phyloP scores from a whole-genome alignment of 2,888 invertebrate genomes.

The Ichneumon xanthorius region DNA sequence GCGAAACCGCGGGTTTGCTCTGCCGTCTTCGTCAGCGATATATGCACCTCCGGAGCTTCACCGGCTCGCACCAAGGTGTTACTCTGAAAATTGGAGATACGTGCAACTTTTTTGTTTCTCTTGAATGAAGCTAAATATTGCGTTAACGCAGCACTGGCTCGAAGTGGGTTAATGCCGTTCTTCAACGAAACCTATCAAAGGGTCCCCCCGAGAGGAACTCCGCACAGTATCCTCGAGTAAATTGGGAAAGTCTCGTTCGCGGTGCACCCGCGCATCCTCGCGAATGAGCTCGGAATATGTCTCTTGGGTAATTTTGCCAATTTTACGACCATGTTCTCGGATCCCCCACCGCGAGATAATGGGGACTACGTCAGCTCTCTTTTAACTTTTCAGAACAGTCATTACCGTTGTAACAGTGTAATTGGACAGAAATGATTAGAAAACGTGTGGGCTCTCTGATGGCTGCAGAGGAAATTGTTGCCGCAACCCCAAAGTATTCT shows the following conservation, averaged over 20 bases:
- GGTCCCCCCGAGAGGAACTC: background rate
- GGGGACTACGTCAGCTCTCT: constrained; percentile 1
- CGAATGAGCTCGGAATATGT: constrained; percentile 4
- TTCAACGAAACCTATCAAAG: constrained; percentile 13
- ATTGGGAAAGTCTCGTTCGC: constrained; percentile 18
- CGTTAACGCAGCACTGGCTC: background rate
- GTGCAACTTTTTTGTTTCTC: background rate
- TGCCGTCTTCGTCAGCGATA: constrained; percentile 18
- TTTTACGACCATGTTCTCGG: constrained; percentile 8
- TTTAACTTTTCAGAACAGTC: background rate
- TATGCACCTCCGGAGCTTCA: constrained; percentile 29
- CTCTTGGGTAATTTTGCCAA: constrained; percentile 33
- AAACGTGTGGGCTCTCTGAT: background rate
- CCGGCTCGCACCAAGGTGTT: constrained; percentile 1
- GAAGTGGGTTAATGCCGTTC: background rate
- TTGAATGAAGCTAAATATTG: background rate
- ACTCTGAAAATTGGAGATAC: too few relatives aligned
- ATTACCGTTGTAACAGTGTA: background rate
- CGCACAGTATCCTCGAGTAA: background rate
- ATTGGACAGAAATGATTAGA: background rate
- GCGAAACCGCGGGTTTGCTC: constrained; percentile 48
- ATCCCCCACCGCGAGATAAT: constrained; percentile 25
- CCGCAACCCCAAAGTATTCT: constrained; percentile 12
- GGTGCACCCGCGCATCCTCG: constrained; percentile 13
- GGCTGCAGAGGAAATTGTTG: background rate